phyloP scores from a whole-genome alignment of 2,797 vertebrate genomes.

The Mus minutoides region DNA sequence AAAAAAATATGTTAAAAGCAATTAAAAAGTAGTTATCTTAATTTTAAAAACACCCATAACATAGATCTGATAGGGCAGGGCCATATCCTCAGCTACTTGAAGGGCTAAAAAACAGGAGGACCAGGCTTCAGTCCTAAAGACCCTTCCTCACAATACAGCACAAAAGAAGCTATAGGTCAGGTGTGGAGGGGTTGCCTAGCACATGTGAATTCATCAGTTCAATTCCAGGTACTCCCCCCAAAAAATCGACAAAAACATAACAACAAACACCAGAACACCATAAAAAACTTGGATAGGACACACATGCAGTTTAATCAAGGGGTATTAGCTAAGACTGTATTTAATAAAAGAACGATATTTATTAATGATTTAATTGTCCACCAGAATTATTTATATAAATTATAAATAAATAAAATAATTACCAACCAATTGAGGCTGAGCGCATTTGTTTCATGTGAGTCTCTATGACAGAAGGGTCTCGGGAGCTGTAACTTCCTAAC shows the following conservation, averaged over 20 bases:
- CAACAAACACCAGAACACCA: neutral
- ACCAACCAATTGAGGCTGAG: slow-evolving; percentile 96
- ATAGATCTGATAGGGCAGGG: neutral
- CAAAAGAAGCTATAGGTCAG: no score
- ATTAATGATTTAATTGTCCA: slow-evolving; percentile 21
- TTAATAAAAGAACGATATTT: neutral
- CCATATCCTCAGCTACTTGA: neutral
- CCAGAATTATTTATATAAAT: neutral
- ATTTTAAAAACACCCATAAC: neutral
- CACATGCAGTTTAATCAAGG: neutral
- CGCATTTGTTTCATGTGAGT: slow-evolving; percentile 96
- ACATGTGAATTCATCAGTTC: neutral
- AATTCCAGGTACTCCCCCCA: neutral
- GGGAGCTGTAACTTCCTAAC: slow-evolving; percentile 96
- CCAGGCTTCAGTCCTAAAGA: neutral
- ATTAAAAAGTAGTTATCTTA: neutral
- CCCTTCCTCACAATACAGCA: neutral
- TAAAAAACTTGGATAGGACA: neutral
- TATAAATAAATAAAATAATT: slow-evolving; percentile 79
- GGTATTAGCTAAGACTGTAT: neutral
- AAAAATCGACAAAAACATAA: neutral
- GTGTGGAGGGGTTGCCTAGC: neutral
- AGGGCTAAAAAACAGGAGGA: neutral
- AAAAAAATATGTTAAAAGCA: neutral
- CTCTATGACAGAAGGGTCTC: slow-evolving; percentile 93